Evolutionary conservation across 2,113 vertebrate species (phyloP).

Genomic region (Sphaerodactylus townsendi): DNA sequence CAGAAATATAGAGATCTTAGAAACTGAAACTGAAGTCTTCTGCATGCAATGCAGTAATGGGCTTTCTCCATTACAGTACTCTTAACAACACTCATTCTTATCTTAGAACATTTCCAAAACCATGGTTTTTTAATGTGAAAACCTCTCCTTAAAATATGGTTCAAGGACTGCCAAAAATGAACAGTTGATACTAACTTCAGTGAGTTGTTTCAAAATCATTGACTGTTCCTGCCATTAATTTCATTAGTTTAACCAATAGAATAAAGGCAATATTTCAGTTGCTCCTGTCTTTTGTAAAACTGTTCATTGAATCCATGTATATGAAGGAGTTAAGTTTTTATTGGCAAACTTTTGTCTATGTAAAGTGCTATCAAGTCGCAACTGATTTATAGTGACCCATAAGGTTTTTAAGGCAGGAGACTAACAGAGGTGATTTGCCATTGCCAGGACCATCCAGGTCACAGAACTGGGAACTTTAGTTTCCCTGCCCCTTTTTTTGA

Average conservation of each 20-base stretch:
- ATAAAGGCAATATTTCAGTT: constrained; percentile 38
- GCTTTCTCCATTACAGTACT: no score
- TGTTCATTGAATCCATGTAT: constrained; percentile 20
- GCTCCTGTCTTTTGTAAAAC: constrained; percentile 32
- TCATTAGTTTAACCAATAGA: constrained; percentile 45
- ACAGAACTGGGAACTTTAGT: no score
- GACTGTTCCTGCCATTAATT: constrained; percentile 8
- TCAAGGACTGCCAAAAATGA: constrained; percentile 41
- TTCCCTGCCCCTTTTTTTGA: no score
- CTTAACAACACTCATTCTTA: not conserved
- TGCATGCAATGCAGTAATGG: no score
- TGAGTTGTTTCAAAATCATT: constrained; percentile 37
- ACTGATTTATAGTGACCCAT: no score
- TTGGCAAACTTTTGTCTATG: constrained; percentile 12
- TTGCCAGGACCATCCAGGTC: no score
- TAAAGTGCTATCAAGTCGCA: no score
- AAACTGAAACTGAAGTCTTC: no score
- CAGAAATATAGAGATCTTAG: no score
- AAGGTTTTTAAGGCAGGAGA: no score
- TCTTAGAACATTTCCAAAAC: not conserved
- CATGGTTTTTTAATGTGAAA: not conserved
- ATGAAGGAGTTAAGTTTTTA: constrained; percentile 38
- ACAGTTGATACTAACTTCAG: constrained; percentile 42
- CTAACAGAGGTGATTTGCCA: no score
- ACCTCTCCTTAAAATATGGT: constrained; percentile 62